A percentile compares a stretch with the other conserved stretches of the same genome.
Evolutionary conservation across 2,888 invertebrate genomes (phyloP).

Genomic region (Thumatha senex): DNA sequence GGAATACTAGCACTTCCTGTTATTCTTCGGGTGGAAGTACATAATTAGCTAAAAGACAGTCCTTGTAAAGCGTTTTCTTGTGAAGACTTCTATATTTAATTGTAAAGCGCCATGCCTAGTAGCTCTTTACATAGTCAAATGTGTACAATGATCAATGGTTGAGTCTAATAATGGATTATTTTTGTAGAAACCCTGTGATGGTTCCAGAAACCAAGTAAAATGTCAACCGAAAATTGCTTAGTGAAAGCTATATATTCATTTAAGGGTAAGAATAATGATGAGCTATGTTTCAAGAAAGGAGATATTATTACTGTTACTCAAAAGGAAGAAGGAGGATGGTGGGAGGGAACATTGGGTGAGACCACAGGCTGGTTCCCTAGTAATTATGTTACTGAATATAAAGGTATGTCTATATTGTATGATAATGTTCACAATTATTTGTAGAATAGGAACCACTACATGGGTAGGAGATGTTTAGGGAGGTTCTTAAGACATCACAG

Average conservation of each 20-base stretch:
- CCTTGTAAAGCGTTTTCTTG: neutral
- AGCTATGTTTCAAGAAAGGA: constrained; percentile 97
- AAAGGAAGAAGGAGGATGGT: constrained; percentile 98
- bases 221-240: constrained; percentile 85
- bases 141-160: neutral
- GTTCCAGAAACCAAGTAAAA: constrained; percentile 63
- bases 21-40: constrained; percentile 21
- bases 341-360: constrained; percentile 98
- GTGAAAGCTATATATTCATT: constrained; percentile 97
- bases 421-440: neutral
- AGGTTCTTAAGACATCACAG: too few species aligned
- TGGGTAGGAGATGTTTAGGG: too few species aligned
- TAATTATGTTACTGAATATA: constrained; percentile 97
- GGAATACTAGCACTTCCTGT: constrained; percentile 40
- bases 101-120: neutral
- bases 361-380: constrained; percentile 99
- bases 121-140: neutral
- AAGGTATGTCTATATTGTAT: constrained; percentile 68
- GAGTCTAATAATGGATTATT: neutral
- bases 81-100: neutral
- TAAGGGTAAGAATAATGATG: constrained; percentile 98
- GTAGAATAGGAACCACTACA: too few species aligned
- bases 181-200: constrained; percentile 54
- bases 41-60: constrained; percentile 30
- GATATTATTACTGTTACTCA: constrained; percentile 98